These are phyloP conservation scores for Otocyon megalotis DNA, from an alignment of 2,113 vertebrate genomes.

Conservation along the genomic window DNA sequence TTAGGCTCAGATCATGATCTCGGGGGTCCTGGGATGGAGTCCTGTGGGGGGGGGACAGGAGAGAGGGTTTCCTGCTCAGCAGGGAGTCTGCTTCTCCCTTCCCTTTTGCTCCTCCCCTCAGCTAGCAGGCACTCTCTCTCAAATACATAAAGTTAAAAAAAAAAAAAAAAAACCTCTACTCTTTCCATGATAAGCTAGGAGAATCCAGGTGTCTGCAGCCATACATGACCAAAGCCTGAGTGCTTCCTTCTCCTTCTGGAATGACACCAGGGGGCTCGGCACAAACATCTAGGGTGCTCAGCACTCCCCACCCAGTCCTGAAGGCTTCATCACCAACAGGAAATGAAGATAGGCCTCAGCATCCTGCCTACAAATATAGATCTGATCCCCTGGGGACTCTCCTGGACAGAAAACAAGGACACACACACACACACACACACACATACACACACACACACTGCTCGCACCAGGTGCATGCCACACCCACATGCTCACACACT, in stretches of 20 bases:
- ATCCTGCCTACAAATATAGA: not conserved
- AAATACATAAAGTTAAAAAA: no score
- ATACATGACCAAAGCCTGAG: not conserved
- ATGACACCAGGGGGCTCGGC: not conserved
- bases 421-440: not conserved
- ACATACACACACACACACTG: not conserved
- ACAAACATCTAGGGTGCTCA: no score
- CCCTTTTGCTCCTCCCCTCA: no score
- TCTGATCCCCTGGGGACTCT: not conserved
- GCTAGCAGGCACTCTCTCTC: no score
- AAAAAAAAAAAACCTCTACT: not conserved
- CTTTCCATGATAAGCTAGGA: not conserved
- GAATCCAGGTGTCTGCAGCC: not conserved
- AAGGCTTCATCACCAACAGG: not conserved
- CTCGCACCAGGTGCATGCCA: rapidly evolving
- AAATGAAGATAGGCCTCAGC: not conserved
- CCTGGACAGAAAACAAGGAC: not conserved
- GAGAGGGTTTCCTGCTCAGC: no score
- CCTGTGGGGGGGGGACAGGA: no score
- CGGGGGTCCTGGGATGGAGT: no score
- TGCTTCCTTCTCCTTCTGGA: not conserved
- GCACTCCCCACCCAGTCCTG: not conserved
- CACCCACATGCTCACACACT: no score
- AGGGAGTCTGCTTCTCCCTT: not conserved
- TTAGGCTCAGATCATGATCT: no score